Conservation (phyloP, 2,113 vertebrate genomes). For the Heloderma charlesbogerti region DNA sequence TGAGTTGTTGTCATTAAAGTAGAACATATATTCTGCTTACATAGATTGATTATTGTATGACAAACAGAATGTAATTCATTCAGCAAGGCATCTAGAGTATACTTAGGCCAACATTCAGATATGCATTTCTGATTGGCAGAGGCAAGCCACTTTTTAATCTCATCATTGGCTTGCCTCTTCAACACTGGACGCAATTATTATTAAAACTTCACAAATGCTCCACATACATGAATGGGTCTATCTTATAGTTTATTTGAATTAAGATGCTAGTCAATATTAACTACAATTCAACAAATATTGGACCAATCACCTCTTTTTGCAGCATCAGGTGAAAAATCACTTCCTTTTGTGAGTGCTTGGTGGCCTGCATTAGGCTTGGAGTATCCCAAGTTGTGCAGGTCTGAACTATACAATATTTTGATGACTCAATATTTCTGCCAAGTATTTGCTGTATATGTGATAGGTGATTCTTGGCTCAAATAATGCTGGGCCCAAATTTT, state of each 20-base stretch:
- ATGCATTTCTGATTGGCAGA: background rate
- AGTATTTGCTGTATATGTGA: too few species aligned
- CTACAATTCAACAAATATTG: background rate
- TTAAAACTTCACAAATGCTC: background rate
- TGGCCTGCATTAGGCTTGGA: background rate
- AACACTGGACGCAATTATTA: background rate
- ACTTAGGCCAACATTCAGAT: background rate
- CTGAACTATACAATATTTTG: too few species aligned
- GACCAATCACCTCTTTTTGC: background rate
- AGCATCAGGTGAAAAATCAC: background rate
- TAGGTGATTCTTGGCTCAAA: too few species aligned
- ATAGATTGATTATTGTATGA: background rate
- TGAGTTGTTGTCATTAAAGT: constrained; percentile 8
- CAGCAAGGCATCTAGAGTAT: too few species aligned
- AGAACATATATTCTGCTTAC: background rate
- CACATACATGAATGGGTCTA: too few species aligned
- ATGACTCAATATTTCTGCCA: too few species aligned
- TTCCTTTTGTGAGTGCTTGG: background rate
- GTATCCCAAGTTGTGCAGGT: too few species aligned
- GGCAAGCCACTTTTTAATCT: background rate
- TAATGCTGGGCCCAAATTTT: too few species aligned
- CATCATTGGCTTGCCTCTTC: background rate
- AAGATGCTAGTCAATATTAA: background rate
- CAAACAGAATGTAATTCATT: background rate
- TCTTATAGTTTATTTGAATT: background rate